Conservation (phyloP, 1,140 invertebrate species). For the Drosophila neocordata region DNA sequence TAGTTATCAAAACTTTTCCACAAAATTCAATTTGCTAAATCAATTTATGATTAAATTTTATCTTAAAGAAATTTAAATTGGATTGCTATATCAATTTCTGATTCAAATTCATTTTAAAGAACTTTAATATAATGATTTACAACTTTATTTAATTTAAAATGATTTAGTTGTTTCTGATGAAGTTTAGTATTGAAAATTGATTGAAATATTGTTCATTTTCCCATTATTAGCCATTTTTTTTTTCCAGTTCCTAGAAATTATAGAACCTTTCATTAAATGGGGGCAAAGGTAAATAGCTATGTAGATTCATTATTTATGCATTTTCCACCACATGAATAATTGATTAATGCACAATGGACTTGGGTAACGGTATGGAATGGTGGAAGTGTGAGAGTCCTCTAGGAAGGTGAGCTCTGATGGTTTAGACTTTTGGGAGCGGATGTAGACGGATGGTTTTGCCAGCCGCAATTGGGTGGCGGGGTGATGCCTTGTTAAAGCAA, state of each 20-base stretch:
- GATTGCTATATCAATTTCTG: too few relatives aligned
- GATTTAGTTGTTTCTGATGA: not conserved
- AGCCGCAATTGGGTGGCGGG: conserved; percentile 24
- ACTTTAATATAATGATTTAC: too few relatives aligned
- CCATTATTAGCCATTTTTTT: not conserved
- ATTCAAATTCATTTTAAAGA: too few relatives aligned
- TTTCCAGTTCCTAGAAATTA: not conserved
- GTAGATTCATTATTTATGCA: conserved; percentile 54
- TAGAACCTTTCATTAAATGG: not conserved
- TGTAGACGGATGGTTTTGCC: conserved; percentile 36
- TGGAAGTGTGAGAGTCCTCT: not conserved
- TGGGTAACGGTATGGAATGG: conserved; percentile 29
- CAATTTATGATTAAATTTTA: too few relatives aligned
- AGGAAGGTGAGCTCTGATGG: conserved; percentile 10
- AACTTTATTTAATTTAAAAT: too few relatives aligned
- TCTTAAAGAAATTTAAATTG: too few relatives aligned
- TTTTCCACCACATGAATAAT: conserved; percentile 55
- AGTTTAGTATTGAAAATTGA: not conserved
- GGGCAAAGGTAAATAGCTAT: conserved; percentile 2
- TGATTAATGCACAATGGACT: conserved; percentile 65
- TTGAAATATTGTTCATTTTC: not conserved
- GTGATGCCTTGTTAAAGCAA: conserved; percentile 1
- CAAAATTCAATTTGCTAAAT: too few relatives aligned
- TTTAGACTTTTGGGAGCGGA: conserved; percentile 50
- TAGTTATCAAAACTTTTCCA: too few relatives aligned